A percentile compares a stretch with the other conserved stretches of the same genome.
phyloP scores from a whole-genome alignment of 2,888 invertebrate genomes.

The Coelinius sp. region DNA sequence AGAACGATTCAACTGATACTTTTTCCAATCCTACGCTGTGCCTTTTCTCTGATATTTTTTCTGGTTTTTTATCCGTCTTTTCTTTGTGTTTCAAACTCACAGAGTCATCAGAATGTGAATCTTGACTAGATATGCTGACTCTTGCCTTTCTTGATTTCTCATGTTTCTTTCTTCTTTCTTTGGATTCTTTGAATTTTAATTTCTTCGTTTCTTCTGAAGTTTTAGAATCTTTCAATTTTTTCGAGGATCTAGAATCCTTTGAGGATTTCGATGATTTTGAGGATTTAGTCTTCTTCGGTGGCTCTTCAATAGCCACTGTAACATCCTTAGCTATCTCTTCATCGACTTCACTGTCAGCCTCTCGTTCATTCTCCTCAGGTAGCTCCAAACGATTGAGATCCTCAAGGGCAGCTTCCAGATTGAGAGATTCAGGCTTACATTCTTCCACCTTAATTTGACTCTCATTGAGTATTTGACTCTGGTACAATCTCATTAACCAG shows the following conservation, averaged over 20 bases:
- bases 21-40: not conserved
- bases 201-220: not conserved
- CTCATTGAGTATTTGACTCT: conserved; percentile 51
- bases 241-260: not conserved
- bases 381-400: not conserved
- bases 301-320: not conserved
- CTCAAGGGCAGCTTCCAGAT: not conserved
- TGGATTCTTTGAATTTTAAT: not conserved
- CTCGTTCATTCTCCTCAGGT: not conserved
- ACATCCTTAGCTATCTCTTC: not conserved
- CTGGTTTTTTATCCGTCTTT: not conserved
- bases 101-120: not conserved
- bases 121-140: not conserved
- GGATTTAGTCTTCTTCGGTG: not conserved
- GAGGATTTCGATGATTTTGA: not conserved
- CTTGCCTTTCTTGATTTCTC: not conserved
- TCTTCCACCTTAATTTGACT: conserved; percentile 20
- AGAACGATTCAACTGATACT: not conserved
- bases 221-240: not conserved
- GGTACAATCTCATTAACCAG: conserved; percentile 54
- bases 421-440: not conserved
- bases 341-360: not conserved
- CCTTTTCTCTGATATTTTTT: not conserved
- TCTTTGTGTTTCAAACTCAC: not conserved
- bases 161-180: not conserved